Conservation (phyloP, 1,140 invertebrate genomes). For the Meloidogyne hapla region DNA sequence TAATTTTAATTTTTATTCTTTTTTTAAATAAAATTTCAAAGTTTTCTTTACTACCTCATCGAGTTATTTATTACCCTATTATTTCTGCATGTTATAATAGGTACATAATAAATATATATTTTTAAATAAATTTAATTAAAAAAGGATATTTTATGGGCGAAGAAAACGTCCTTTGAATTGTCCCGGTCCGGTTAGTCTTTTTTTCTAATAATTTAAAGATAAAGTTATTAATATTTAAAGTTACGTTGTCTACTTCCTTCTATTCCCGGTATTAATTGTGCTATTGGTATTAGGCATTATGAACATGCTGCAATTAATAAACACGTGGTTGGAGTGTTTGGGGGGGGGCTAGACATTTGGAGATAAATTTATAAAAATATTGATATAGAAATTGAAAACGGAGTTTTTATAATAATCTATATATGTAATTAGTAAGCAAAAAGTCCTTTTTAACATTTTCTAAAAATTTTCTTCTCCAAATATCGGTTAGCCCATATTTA, state of each 20-base stretch:
- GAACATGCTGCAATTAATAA: slow-evolving; percentile 34
- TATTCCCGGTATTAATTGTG: slow-evolving; percentile 39
- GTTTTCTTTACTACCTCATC: slow-evolving; percentile 35
- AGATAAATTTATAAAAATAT: slow-evolving; percentile 5
- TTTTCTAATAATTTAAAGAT: no score
- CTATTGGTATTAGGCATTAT: slow-evolving; percentile 32
- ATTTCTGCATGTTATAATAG: slow-evolving; percentile 55
- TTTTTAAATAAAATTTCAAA: slow-evolving; percentile 21
- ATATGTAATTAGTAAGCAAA: no score
- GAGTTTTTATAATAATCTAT: no score
- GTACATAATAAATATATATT: background rate
- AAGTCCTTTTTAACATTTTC: no score
- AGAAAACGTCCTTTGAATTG: slow-evolving; percentile 38
- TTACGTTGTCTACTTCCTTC: slow-evolving; percentile 39
- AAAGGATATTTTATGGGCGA: slow-evolving; percentile 54
- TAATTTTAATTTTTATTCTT: background rate
- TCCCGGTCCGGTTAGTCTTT: slow-evolving; percentile 36
- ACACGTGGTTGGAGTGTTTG: slow-evolving; percentile 19
- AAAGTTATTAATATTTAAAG: no score
- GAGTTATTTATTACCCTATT: slow-evolving; percentile 50
- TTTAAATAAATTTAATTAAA: background rate
- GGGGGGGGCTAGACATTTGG: background rate
- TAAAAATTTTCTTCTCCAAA: background rate
- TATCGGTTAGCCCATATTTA: background rate
- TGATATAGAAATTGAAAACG: no score